Conservation (phyloP, 2,888 invertebrate species). For the Latheticus oryzae region DNA sequence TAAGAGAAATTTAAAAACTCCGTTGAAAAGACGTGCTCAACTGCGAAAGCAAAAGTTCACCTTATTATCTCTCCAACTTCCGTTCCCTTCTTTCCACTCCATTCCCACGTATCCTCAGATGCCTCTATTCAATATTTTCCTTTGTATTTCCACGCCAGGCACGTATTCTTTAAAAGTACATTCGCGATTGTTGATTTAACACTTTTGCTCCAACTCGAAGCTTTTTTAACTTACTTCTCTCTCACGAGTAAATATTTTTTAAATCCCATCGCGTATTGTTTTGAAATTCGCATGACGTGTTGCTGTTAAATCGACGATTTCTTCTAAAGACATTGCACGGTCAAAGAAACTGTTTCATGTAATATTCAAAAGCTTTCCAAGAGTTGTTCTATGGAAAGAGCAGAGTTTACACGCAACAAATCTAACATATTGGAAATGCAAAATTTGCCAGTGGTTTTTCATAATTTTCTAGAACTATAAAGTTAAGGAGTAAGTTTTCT, state of each 20-base stretch:
- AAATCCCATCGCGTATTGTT: slow-evolving; percentile 41
- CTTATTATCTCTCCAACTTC: slow-evolving; percentile 48
- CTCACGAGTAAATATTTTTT: slow-evolving; percentile 41
- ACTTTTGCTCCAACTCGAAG: slow-evolving; percentile 39
- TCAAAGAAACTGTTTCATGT: slow-evolving; percentile 3
- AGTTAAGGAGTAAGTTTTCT: slow-evolving; percentile 10
- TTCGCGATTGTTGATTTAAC: slow-evolving; percentile 46
- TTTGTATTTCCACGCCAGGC: slow-evolving; percentile 44
- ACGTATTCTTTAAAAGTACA: slow-evolving; percentile 48
- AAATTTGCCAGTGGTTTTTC: too few relatives aligned
- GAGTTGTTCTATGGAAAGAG: too few relatives aligned
- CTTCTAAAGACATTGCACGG: too few relatives aligned
- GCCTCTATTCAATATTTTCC: slow-evolving; percentile 45
- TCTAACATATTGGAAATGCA: too few relatives aligned
- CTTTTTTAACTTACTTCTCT: slow-evolving; percentile 37
- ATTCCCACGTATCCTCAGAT: slow-evolving; percentile 40
- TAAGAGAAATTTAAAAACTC: slow-evolving; percentile 45
- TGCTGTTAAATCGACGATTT: too few relatives aligned
- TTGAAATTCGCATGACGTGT: slow-evolving; percentile 37
- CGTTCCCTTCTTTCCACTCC: slow-evolving; percentile 43
- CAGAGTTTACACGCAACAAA: too few relatives aligned
- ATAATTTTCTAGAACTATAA: background rate
- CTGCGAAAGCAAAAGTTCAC: slow-evolving; percentile 48
- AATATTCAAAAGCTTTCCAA: background rate
- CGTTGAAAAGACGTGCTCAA: slow-evolving; percentile 49